Conservation (phyloP, 1,140 invertebrate genomes). For the Drosophila teissieri region DNA sequence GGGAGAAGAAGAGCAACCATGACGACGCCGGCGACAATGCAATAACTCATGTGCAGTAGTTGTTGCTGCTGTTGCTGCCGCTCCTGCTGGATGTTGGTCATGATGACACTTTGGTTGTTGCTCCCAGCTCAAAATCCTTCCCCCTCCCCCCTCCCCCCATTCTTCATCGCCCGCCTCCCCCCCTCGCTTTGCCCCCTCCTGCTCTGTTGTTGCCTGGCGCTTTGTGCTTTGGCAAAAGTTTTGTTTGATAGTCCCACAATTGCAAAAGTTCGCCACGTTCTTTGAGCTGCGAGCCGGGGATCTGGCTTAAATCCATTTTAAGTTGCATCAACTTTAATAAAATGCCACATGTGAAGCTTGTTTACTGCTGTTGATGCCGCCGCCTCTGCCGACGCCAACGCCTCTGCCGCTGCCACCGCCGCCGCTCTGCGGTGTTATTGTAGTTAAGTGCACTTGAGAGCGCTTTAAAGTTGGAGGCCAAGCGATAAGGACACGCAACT, state of each 20-base stretch:
- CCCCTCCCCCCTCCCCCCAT: background rate
- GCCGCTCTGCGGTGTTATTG: conserved; percentile 50
- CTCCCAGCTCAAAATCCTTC: conserved; percentile 29
- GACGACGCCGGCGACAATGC: conserved; percentile 64
- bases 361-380: conserved; percentile 31
- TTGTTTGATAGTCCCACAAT: conserved; percentile 67
- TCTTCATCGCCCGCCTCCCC: background rate
- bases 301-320: conserved; percentile 71
- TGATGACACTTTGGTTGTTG: conserved; percentile 71
- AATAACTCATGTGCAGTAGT: conserved; percentile 69
- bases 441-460: conserved; percentile 77
- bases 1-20: conserved; percentile 45
- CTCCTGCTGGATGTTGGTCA: conserved; percentile 52
- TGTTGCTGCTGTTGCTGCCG: conserved; percentile 40
- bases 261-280: conserved; percentile 62
- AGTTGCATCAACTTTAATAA: conserved; percentile 72
- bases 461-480: conserved; percentile 65
- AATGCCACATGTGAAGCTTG: conserved; percentile 59
- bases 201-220: conserved; percentile 8
- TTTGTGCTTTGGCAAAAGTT: conserved; percentile 67
- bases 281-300: conserved; percentile 55
- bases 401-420: background rate
- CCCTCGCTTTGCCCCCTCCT: background rate
- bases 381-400: conserved; percentile 2
- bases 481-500: conserved; percentile 66